Percentiles rank a stretch among this genome's conserved stretches.
Evolutionary conservation across 2,888 invertebrate species (phyloP).

Genomic region (Galerucella nymphaeae): DNA sequence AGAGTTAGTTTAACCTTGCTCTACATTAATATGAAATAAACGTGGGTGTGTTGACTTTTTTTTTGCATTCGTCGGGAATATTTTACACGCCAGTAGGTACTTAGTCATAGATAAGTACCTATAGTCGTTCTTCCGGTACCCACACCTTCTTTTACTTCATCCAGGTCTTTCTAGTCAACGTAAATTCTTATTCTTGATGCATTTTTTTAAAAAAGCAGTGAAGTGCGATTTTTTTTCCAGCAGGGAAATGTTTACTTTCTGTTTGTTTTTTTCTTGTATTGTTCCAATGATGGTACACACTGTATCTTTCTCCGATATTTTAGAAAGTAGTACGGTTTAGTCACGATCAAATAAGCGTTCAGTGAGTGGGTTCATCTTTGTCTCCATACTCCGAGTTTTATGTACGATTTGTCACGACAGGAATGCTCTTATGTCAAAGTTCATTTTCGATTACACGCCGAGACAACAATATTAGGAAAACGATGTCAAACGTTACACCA

Average conservation of each 20-base stretch:
- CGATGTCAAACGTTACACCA: background rate
- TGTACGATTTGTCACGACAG: background rate
- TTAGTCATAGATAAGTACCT: background rate
- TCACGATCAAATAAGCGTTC: background rate
- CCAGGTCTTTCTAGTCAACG: too few relatives aligned
- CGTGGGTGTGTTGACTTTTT: background rate
- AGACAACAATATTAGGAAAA: background rate
- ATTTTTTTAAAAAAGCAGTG: too few relatives aligned
- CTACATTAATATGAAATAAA: slow-evolving; percentile 5
- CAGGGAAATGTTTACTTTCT: too few relatives aligned
- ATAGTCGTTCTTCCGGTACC: background rate
- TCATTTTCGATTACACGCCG: background rate
- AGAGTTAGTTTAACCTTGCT: background rate
- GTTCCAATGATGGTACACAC: too few relatives aligned
- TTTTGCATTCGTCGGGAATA: background rate
- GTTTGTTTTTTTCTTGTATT: too few relatives aligned
- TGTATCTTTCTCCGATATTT: background rate
- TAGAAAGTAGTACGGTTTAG: background rate
- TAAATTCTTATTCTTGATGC: too few relatives aligned
- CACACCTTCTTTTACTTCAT: too few relatives aligned
- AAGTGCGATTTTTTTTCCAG: too few relatives aligned
- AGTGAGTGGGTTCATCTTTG: background rate
- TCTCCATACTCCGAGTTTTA: background rate
- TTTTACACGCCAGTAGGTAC: background rate
- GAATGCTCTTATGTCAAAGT: background rate